Base-by-base conservation (phyloP, 2,797 vertebrate species). In the Gallinago stenura region DNA sequence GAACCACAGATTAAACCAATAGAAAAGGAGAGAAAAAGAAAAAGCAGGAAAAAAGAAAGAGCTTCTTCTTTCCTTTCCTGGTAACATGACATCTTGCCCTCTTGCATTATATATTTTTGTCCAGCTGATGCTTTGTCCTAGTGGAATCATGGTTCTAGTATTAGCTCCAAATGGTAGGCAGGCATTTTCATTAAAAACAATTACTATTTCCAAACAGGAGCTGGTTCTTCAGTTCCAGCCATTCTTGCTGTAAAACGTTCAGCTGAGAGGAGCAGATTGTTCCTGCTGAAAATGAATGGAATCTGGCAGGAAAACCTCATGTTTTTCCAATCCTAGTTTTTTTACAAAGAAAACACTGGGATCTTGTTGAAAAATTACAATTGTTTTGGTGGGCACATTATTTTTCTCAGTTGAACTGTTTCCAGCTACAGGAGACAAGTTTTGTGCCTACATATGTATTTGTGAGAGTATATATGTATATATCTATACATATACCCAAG, bases 251-350 rank as follows among this genome's bases (percentile, higher is more conserved):
- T 94, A 97, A 96, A 94, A 96, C 10, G 89, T 88, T 96, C 97
- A 96, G 96, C 94, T 51, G 84, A 97, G 95, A 97, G 96, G 96
- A 98, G 95, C 97, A 97, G 97, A 97, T 97, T 97, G 97, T 97
- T 93, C 95, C 97, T 96, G 90, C 97, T 97, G 78, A 97, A 97
- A 98, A 98, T 98, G 95, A 97, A 98, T 97, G 97, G 97, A 97
- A 97, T 97, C 97, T 98, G 98, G 98, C 98, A 98, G 95, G 97
- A 96, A 97, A 98, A 97, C 76, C 97, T 97, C 95, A 79, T 97
- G 97, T 97, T 98, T 98, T 97, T 98, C 97, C 98, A 97, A 97
- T 94, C 97, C 97, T 76, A 83, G 90, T 91, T 97, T 97, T 97
- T 95, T 96, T 97, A 97, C 97, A 98, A 98, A 97, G 98, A 98